Evolutionary conservation across 2,797 vertebrate species (phyloP).

Genomic region (Typhlichthys eigenmanni): DNA sequence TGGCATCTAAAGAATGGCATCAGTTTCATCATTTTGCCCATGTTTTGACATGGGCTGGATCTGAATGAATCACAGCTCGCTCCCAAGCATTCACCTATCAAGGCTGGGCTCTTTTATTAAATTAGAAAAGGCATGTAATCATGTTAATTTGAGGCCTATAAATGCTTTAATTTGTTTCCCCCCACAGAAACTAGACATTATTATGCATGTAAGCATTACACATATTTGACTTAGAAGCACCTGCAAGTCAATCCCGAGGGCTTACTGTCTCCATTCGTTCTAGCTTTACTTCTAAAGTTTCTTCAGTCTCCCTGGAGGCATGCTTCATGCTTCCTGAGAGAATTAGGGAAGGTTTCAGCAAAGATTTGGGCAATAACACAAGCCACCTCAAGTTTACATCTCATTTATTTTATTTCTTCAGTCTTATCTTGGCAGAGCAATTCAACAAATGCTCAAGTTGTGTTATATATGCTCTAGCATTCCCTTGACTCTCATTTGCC

Average conservation of each 20-base stretch:
- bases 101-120: no score
- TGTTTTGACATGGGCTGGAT: no score
- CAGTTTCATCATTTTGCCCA: no score
- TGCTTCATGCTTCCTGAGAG: constrained; percentile 16
- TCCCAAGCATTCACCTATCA: no score
- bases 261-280: background rate
- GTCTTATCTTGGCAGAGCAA: constrained; percentile 20
- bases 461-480: constrained; percentile 25
- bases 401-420: constrained; percentile 34
- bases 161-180: no score
- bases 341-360: constrained; percentile 18
- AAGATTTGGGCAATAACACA: background rate
- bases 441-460: constrained; percentile 19
- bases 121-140: no score
- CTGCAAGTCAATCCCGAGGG: constrained; percentile 6
- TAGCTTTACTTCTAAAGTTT: constrained; percentile 17
- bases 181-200: background rate
- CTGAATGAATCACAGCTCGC: no score
- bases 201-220: constrained; percentile 7
- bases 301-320: constrained; percentile 11
- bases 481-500: constrained; percentile 34
- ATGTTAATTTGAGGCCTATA: no score
- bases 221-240: constrained; percentile 16
- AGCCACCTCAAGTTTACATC: background rate
- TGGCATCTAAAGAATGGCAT: no score